phyloP scores from a whole-genome alignment of 1,140 invertebrate species.

The Planococcus citri region DNA sequence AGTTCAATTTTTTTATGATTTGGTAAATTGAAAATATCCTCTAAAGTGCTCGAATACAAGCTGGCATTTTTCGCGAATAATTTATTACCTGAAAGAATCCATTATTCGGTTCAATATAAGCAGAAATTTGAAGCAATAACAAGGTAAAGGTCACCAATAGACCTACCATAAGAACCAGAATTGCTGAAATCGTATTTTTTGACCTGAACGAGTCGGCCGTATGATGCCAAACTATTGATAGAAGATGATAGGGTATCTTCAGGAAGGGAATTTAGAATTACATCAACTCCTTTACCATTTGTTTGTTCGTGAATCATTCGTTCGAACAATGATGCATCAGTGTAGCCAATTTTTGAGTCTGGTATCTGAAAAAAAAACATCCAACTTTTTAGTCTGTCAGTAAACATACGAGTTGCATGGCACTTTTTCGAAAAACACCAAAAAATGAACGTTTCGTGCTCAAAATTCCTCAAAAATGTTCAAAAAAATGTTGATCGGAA shows the following conservation, averaged over 20 bases:
- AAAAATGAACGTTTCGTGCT: no score
- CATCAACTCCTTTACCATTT: constrained; percentile 15
- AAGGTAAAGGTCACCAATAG: no score
- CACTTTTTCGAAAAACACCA: no score
- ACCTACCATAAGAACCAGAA: not conserved
- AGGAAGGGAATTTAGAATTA: constrained; percentile 16
- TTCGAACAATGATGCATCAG: not conserved
- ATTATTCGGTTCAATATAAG: not conserved
- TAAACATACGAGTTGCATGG: no score
- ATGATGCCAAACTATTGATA: not conserved
- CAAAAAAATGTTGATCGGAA: no score
- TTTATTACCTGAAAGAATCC: not conserved
- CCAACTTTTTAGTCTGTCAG: not conserved
- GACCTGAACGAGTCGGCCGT: not conserved
- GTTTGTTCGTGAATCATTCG: constrained; percentile 19
- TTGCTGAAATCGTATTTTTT: not conserved
- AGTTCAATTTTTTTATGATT: not conserved
- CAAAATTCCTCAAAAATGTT: no score
- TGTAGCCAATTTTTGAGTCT: not conserved
- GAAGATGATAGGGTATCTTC: not conserved
- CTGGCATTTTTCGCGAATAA: not conserved
- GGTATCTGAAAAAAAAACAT: not conserved
- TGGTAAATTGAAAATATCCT: constrained; percentile 3
- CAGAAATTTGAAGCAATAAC: not conserved
- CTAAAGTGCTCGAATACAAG: not conserved